phyloP scores from a whole-genome alignment of 35 echinoderm and acorn worm species.

The Apostichopus parvimensis region DNA sequence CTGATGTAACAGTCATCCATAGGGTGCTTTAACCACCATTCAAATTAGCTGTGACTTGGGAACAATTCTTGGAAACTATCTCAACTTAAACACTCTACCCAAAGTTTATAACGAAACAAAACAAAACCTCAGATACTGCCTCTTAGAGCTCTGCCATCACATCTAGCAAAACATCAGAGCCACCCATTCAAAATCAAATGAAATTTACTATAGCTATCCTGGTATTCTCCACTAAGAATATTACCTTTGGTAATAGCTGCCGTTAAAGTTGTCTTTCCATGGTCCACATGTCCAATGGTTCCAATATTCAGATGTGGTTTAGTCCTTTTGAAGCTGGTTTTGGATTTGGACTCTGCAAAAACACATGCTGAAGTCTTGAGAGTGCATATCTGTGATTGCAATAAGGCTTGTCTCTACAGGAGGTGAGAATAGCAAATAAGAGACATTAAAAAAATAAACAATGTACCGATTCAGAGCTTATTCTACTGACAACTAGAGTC shows the following conservation, averaged over 20 bases:
- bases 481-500: not conserved
- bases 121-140: no score
- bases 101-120: no score
- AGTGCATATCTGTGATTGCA: constrained; percentile 23
- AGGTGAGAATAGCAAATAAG: not conserved
- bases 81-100: no score
- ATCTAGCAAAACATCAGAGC: no score
- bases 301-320: constrained; percentile 96
- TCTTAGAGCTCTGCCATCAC: no score
- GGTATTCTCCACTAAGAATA: not conserved
- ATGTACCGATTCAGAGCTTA: no score
- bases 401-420: constrained; percentile 27
- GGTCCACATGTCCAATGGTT: constrained; percentile 98
- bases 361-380: constrained; percentile 12
- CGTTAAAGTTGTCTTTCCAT: constrained; percentile 97
- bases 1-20: no score
- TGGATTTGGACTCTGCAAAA: constrained; percentile 17
- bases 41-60: no score
- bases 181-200: no score
- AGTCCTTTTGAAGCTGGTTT: constrained; percentile 50
- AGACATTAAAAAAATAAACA: not conserved
- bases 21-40: no score
- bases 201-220: no score
- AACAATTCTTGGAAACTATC: no score
- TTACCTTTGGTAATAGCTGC: constrained; percentile 97